phyloP scores from a whole-genome alignment of 2,113 vertebrate species.

The Lates calcarifer region DNA sequence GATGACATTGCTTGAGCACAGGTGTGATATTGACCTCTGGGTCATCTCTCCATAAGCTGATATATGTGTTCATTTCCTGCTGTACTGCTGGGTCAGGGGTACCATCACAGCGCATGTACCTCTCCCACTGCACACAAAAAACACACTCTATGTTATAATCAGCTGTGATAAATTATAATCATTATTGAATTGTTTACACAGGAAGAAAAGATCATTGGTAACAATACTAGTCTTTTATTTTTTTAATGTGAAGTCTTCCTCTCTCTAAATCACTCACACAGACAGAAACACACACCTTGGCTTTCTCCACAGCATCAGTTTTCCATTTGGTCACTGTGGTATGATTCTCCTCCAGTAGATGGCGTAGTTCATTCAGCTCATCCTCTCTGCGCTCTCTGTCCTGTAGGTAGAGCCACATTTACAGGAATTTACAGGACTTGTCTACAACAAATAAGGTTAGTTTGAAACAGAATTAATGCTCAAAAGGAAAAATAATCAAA shows the following conservation, averaged over 20 bases:
- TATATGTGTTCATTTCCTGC: constrained; percentile 91
- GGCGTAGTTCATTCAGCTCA: constrained; percentile 87
- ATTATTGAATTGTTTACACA: neutral
- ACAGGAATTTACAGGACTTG: neutral
- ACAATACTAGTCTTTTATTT: no score
- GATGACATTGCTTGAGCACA: constrained; percentile 84
- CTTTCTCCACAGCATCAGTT: constrained; percentile 68
- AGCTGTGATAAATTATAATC: neutral
- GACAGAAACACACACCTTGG: constrained; percentile 80
- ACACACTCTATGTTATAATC: neutral
- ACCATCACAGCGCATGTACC: constrained; percentile 88
- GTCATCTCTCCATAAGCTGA: constrained; percentile 90
- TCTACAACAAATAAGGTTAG: neutral
- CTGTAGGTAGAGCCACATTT: constrained; percentile 72
- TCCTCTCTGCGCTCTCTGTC: constrained; percentile 81
- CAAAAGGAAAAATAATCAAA: neutral
- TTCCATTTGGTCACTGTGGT: constrained; percentile 82
- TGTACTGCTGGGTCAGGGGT: constrained; percentile 89
- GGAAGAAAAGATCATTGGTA: neutral
- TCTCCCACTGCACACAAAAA: constrained; percentile 88
- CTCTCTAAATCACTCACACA: neutral
- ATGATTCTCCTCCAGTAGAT: constrained; percentile 85
- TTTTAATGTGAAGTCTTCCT: neutral
- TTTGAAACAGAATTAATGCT: neutral
- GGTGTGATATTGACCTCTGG: constrained; percentile 77